phyloP scores from a whole-genome alignment of 2,113 vertebrate genomes.

The Entosphenus tridentatus region DNA sequence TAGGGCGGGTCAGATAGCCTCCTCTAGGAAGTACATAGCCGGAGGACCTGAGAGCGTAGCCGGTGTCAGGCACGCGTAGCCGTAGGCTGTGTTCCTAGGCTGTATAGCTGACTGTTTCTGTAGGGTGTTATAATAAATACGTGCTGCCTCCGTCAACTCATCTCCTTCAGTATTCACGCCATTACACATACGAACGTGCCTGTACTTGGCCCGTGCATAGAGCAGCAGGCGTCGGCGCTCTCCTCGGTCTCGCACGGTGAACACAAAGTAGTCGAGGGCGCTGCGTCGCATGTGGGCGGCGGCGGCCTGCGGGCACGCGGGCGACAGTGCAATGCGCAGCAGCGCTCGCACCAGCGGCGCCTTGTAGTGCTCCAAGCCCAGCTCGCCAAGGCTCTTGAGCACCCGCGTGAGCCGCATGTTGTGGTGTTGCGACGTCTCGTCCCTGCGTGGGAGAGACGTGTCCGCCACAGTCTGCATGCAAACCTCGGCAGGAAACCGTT shows the following conservation, averaged over 20 bases:
- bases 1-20: too few relatives aligned
- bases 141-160: too few relatives aligned
- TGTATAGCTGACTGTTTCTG: too few relatives aligned
- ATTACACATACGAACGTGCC: slow-evolving; percentile 10
- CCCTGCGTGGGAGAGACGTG: too few relatives aligned
- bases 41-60: too few relatives aligned
- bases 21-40: too few relatives aligned
- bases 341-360: slow-evolving; percentile 62
- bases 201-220: slow-evolving; percentile 59
- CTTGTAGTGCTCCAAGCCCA: slow-evolving; percentile 84
- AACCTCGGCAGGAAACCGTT: too few relatives aligned
- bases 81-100: too few relatives aligned
- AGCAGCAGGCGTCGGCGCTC: slow-evolving; percentile 60
- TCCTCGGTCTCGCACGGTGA: slow-evolving; percentile 56
- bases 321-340: slow-evolving; percentile 60
- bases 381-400: slow-evolving; percentile 85
- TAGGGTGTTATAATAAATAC: too few relatives aligned
- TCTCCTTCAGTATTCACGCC: too few relatives aligned
- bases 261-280: slow-evolving; percentile 78
- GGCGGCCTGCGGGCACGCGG: slow-evolving; percentile 25
- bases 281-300: slow-evolving; percentile 81
- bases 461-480: too few relatives aligned
- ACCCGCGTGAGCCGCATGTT: slow-evolving; percentile 90
- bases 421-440: slow-evolving; percentile 57
- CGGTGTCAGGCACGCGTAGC: too few relatives aligned